Conservation (phyloP, 2,888 invertebrate genomes). For the Ctena decussata region DNA sequence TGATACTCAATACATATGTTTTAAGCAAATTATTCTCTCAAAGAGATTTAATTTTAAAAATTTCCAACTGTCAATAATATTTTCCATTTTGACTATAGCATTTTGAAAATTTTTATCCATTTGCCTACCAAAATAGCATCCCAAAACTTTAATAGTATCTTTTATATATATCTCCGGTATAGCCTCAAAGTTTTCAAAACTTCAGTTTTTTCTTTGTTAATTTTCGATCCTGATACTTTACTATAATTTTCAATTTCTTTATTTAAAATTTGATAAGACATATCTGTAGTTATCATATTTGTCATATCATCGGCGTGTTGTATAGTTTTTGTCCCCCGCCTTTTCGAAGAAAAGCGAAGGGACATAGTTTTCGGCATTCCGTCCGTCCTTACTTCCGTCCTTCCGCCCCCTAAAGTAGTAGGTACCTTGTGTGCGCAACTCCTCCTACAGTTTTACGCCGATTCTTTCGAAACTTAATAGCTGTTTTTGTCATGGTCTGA, state of each 20-base stretch:
- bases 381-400: too few species aligned
- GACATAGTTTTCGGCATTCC: too few species aligned
- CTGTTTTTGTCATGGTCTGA: too few species aligned
- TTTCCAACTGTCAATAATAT: neutral
- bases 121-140: neutral
- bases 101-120: neutral
- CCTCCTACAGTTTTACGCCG: too few species aligned
- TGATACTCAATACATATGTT: too few species aligned
- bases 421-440: too few species aligned
- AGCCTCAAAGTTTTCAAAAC: neutral
- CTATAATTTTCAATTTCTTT: neutral
- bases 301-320: constrained; percentile 25
- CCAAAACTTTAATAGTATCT: neutral
- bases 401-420: too few species aligned
- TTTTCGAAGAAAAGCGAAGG: too few species aligned
- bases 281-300: neutral
- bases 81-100: neutral
- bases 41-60: neutral
- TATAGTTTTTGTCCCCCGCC: neutral
- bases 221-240: constrained; percentile 21
- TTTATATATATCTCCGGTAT: neutral
- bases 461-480: too few species aligned
- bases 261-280: neutral
- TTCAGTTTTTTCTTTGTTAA: constrained; percentile 20
- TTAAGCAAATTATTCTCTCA: neutral